A percentile compares a stretch with the other conserved stretches of the same genome.
phyloP scores from a whole-genome alignment of 2,888 invertebrate species.

The Platycnemis pennipes region DNA sequence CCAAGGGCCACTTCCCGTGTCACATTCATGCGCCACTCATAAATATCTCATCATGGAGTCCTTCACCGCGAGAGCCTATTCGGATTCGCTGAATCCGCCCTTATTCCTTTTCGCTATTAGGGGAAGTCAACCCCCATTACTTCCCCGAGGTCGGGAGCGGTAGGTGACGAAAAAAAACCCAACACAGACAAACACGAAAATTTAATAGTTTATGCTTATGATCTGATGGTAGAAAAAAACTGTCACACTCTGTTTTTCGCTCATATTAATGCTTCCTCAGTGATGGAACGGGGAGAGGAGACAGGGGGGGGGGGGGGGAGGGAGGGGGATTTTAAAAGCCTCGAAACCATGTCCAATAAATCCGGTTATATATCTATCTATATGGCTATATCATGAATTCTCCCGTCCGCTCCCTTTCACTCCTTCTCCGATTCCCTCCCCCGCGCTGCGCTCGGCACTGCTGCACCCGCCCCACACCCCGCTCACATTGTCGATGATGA shows the following conservation, averaged over 20 bases:
- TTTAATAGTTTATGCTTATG: constrained; percentile 17
- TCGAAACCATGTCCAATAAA: constrained; percentile 65
- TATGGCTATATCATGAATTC: constrained; percentile 66
- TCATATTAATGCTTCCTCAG: constrained; percentile 51
- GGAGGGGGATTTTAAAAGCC: constrained; percentile 28
- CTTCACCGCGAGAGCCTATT: constrained; percentile 24
- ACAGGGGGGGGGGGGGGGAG: not conserved
- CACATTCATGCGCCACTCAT: not conserved
- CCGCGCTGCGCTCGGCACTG: not conserved
- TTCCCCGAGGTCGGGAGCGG: not conserved
- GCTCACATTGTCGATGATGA: constrained; percentile 47
- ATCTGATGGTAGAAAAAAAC: not conserved
- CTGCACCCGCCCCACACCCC: not conserved
- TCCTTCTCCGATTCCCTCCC: not conserved
- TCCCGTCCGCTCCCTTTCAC: constrained; percentile 28
- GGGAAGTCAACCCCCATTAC: constrained; percentile 23
- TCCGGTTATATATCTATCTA: constrained; percentile 67
- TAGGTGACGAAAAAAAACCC: not conserved
- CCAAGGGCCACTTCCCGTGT: not conserved
- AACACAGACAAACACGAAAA: not conserved
- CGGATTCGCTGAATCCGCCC: not conserved
- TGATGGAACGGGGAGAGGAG: constrained; percentile 52
- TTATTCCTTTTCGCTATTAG: not conserved
- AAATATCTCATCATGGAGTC: not conserved
- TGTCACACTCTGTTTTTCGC: constrained; percentile 45